A percentile compares a stretch with the other conserved stretches of the same genome.
phyloP scores from a whole-genome alignment of 2,888 invertebrate genomes.

The Oxyteleia sp. region DNA sequence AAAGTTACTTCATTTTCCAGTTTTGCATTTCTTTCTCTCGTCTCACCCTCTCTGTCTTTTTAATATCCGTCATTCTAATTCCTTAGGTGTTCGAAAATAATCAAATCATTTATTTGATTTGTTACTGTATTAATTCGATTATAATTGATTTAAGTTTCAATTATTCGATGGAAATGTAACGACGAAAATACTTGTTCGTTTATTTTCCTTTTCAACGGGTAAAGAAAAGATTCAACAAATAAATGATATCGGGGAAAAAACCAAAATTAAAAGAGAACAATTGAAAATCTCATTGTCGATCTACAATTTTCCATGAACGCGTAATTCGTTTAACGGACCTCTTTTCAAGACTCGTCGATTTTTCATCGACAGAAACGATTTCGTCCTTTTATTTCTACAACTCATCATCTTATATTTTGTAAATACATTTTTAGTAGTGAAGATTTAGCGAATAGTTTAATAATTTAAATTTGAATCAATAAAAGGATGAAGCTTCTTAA shows the following conservation, averaged over 20 bases:
- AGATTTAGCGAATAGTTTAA: background rate
- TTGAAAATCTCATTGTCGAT: conserved; percentile 68
- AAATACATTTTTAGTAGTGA: too few species aligned
- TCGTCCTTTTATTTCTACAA: conserved; percentile 18
- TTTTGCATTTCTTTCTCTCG: conserved; percentile 22
- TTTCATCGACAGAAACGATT: conserved; percentile 42
- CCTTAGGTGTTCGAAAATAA: conserved; percentile 25
- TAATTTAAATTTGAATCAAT: background rate
- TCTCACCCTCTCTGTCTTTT: background rate
- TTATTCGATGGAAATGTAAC: conserved; percentile 24
- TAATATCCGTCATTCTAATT: conserved; percentile 25
- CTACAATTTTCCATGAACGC: conserved; percentile 58
- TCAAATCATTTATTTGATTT: conserved; percentile 45
- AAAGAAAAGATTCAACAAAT: conserved; percentile 18
- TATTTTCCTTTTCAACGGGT: background rate
- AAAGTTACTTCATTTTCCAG: conserved; percentile 59
- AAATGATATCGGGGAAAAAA: conserved; percentile 32
- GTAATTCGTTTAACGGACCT: conserved; percentile 62
- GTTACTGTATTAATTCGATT: conserved; percentile 22
- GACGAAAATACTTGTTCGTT: conserved; percentile 30
- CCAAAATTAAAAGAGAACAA: conserved; percentile 49
- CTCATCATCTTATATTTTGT: too few species aligned
- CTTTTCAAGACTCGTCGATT: conserved; percentile 42
- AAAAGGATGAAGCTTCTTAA: conserved; percentile 11
- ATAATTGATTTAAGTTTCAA: conserved; percentile 34